These are phyloP conservation scores for Clepsis dumicolana DNA, from an alignment of 2,888 invertebrate genomes.

Conservation along the genomic window DNA sequence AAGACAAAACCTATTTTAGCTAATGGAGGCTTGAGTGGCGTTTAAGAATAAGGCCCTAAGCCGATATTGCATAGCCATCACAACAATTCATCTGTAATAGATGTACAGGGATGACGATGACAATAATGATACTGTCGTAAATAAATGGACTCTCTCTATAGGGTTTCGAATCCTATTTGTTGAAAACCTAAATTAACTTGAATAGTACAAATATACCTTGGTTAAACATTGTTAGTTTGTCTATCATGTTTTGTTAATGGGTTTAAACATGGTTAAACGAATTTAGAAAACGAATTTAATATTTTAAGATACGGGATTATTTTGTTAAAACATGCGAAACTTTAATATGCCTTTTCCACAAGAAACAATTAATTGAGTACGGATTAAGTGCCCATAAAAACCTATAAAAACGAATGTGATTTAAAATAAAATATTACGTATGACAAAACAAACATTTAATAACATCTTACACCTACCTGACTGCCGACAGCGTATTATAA, in stretches of 20 bases:
- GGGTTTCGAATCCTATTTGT: neutral
- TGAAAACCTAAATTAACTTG: neutral
- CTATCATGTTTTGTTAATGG: neutral
- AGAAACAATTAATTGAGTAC: neutral
- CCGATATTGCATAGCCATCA: too few species aligned
- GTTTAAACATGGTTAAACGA: neutral
- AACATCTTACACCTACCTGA: neutral
- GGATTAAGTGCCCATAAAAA: neutral
- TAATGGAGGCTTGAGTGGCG: too few species aligned
- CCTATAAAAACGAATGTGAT: neutral
- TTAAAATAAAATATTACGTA: neutral
- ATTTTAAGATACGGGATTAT: neutral
- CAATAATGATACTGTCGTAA: too few species aligned
- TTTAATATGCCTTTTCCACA: neutral
- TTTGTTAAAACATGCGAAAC: neutral
- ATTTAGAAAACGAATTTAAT: neutral
- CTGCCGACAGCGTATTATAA: neutral
- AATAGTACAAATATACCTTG: neutral
- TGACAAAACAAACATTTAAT: neutral
- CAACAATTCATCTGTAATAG: too few species aligned
- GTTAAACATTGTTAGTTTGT: neutral
- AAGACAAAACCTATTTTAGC: too few species aligned
- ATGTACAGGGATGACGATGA: too few species aligned
- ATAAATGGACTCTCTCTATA: too few species aligned
- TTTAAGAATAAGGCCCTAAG: too few species aligned